A percentile compares a stretch with the other conserved stretches of the same genome.
phyloP scores from a whole-genome alignment of 2,888 invertebrate species.

The Notodonta dromedarius region DNA sequence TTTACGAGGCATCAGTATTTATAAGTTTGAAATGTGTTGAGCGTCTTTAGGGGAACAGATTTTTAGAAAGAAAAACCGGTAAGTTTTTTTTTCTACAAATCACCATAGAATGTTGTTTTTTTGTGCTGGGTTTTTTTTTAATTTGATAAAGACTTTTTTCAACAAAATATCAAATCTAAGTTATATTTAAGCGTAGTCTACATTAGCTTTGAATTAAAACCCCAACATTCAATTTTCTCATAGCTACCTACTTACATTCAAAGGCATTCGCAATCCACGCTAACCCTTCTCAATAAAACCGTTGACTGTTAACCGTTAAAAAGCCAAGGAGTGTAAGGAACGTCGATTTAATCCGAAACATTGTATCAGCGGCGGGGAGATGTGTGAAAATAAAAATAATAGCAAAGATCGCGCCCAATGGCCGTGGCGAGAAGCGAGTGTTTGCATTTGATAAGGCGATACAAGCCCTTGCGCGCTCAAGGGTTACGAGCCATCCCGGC shows the following conservation, averaged over 20 bases:
- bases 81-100: no score
- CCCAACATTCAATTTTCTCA: neutral
- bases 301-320: constrained; percentile 38
- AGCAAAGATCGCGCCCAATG: constrained; percentile 71
- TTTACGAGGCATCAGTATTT: constrained; percentile 51
- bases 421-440: constrained; percentile 76
- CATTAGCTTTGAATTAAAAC: neutral
- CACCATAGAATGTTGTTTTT: no score
- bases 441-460: constrained; percentile 78
- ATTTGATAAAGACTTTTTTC: no score
- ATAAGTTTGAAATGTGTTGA: constrained; percentile 33
- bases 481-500: constrained; percentile 42
- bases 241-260: constrained; percentile 13
- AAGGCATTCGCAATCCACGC: constrained; percentile 24
- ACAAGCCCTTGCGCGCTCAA: constrained; percentile 39
- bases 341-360: constrained; percentile 56
- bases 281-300: constrained; percentile 43
- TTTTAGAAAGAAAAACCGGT: neutral
- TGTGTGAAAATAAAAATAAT: constrained; percentile 77
- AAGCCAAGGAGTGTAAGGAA: constrained; percentile 49
- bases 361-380: constrained; percentile 51
- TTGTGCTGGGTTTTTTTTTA: no score
- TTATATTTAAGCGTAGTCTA: no score
- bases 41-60: neutral
- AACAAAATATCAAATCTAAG: no score